These are phyloP conservation scores for Paramacrobiotus metropolitanus DNA, from an alignment of 1,140 invertebrate species.

Conservation along the genomic window DNA sequence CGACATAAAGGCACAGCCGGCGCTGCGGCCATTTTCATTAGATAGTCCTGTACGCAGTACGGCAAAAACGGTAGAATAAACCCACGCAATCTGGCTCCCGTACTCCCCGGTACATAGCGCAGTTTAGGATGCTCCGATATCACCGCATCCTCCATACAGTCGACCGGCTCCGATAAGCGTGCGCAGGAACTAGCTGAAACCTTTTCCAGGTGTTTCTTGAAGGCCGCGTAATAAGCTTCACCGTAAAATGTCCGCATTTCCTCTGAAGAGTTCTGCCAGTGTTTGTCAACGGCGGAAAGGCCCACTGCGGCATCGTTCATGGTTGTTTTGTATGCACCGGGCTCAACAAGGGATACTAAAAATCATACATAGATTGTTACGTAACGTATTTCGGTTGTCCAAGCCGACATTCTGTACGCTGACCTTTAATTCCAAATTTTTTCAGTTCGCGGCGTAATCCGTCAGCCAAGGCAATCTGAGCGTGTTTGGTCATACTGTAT, in stretches of 20 bases:
- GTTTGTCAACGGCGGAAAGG: neutral
- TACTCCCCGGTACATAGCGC: neutral
- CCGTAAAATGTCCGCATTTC: neutral
- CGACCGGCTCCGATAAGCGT: neutral
- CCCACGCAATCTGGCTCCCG: neutral
- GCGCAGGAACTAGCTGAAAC: neutral
- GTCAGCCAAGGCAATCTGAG: constrained; percentile 28
- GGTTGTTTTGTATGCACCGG: neutral
- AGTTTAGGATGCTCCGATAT: neutral
- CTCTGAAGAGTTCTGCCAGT: neutral
- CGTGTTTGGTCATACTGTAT: constrained; percentile 30
- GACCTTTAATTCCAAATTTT: constrained; percentile 26
- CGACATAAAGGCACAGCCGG: too few relatives aligned
- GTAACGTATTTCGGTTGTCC: neutral
- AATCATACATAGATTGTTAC: neutral
- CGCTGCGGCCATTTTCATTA: too few relatives aligned
- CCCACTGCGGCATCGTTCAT: neutral
- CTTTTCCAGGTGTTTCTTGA: neutral
- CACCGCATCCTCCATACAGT: neutral
- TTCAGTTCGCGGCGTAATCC: constrained; percentile 29
- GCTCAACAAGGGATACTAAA: neutral
- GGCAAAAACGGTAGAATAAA: neutral
- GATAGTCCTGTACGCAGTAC: neutral
- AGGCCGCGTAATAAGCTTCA: neutral
- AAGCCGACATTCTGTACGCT: neutral